Conservation (phyloP, 2,888 invertebrate species). For the Drosophila parthenogenetica region DNA sequence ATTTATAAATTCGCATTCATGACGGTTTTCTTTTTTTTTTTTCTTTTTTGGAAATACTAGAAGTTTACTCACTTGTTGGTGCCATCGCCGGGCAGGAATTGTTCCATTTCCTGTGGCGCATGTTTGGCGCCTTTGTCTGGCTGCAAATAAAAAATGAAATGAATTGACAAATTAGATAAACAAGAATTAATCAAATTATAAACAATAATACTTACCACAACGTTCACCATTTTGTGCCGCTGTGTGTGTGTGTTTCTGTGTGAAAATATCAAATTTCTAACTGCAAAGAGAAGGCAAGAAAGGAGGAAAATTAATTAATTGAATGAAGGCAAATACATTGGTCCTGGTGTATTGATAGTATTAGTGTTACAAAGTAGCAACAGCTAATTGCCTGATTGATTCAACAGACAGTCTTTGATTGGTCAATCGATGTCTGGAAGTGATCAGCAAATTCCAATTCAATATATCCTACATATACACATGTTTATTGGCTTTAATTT, state of each 20-base stretch:
- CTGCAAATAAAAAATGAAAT: conserved; percentile 15
- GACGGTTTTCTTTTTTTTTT: neutral
- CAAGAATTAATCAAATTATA: conserved; percentile 5
- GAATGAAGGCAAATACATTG: conserved; percentile 1
- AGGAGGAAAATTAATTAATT: conserved; percentile 13
- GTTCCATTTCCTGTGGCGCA: conserved; percentile 90
- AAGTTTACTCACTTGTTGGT: conserved; percentile 79
- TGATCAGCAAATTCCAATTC: conserved; percentile 26
- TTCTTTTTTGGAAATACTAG: conserved; percentile 29
- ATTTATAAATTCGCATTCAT: conserved; percentile 20
- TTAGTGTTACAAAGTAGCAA: conserved; percentile 14
- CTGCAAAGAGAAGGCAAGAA: conserved; percentile 29
- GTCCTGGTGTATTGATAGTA: conserved; percentile 1
- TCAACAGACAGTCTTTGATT: conserved; percentile 51
- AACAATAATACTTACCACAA: conserved; percentile 73
- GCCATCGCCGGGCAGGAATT: conserved; percentile 90
- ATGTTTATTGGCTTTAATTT: conserved; percentile 48
- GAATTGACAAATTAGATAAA: conserved; percentile 20
- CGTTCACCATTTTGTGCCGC: conserved; percentile 81
- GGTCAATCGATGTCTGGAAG: neutral
- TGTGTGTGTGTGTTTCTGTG: conserved; percentile 4
- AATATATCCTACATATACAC: neutral
- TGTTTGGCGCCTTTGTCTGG: conserved; percentile 83
- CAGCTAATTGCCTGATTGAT: conserved; percentile 45
- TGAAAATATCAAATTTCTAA: conserved; percentile 4